Conservation (phyloP, 2,888 invertebrate species). For the Drosophila mettleri region DNA sequence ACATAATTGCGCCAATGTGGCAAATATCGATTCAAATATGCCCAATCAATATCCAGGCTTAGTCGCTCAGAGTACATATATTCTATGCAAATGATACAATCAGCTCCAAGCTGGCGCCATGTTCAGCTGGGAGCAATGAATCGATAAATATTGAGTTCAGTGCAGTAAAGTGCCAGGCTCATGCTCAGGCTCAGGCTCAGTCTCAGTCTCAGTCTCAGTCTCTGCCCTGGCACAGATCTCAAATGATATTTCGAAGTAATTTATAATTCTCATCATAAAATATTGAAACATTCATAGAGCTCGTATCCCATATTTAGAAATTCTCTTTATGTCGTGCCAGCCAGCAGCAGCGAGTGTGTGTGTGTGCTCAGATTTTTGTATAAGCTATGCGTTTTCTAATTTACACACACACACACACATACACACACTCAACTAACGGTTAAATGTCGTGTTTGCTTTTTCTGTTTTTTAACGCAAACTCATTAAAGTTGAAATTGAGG, state of each 20-base stretch:
- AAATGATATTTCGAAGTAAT: neutral
- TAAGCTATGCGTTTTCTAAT: slow-evolving; percentile 11
- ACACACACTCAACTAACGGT: neutral
- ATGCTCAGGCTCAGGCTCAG: too few species aligned
- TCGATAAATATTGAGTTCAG: too few species aligned
- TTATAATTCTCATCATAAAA: neutral
- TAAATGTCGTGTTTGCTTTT: slow-evolving; percentile 19
- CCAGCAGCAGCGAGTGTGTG: too few species aligned
- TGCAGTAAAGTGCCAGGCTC: too few species aligned
- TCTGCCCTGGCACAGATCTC: too few species aligned
- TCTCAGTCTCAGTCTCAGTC: too few species aligned
- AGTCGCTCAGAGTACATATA: too few species aligned
- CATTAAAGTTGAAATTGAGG: slow-evolving; percentile 55
- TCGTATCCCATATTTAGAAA: neutral
- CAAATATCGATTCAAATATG: neutral
- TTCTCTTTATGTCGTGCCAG: neutral
- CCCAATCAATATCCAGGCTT: too few species aligned
- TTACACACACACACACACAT: slow-evolving; percentile 2
- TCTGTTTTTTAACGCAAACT: slow-evolving; percentile 48
- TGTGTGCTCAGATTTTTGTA: neutral
- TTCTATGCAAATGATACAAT: too few species aligned
- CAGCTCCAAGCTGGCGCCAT: too few species aligned
- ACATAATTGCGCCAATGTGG: neutral
- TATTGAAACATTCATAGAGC: neutral
- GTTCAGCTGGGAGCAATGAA: too few species aligned